These are phyloP conservation scores for Heliconius hortense DNA, from an alignment of 2,888 invertebrate genomes.

Conservation along the genomic window DNA sequence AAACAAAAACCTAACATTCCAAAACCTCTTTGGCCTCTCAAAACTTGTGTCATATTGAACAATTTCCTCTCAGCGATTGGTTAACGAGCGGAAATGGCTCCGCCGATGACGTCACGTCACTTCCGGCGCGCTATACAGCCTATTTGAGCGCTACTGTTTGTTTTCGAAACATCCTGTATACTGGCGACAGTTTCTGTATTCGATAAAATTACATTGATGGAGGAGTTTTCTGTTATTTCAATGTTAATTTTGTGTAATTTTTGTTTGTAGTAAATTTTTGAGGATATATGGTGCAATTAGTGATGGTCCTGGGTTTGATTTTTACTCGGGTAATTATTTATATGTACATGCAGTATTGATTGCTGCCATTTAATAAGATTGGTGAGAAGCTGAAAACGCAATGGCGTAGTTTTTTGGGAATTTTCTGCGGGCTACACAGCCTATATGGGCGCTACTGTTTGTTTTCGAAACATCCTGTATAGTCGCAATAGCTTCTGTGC, in stretches of 20 bases:
- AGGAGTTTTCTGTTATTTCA: constrained; percentile 13
- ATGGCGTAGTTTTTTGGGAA: neutral
- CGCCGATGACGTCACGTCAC: constrained; percentile 63
- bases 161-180: constrained; percentile 36
- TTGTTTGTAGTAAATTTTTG: neutral
- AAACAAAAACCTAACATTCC: constrained; percentile 11
- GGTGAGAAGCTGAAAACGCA: neutral
- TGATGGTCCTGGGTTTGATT: no score
- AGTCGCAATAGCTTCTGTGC: constrained; percentile 18
- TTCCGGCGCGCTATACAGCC: constrained; percentile 48
- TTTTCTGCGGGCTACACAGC: constrained; percentile 44
- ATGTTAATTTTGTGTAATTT: constrained; percentile 6
- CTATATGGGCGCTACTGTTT: constrained; percentile 42
- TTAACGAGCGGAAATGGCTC: constrained; percentile 66
- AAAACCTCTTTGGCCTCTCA: constrained; percentile 26
- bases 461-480: constrained; percentile 36
- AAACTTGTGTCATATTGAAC: constrained; percentile 46
- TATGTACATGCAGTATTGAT: no score
- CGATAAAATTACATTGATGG: constrained; percentile 20
- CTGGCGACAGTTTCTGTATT: constrained; percentile 20
- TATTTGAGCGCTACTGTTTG: constrained; percentile 42
- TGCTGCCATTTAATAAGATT: no score
- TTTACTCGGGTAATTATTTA: no score
- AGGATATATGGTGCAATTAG: neutral
- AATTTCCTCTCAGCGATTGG: constrained; percentile 64